Percentiles rank a stretch among this genome's conserved stretches.
Conservation (phyloP, 2,888 invertebrate species). For the Drosophila suboccidentalis region DNA sequence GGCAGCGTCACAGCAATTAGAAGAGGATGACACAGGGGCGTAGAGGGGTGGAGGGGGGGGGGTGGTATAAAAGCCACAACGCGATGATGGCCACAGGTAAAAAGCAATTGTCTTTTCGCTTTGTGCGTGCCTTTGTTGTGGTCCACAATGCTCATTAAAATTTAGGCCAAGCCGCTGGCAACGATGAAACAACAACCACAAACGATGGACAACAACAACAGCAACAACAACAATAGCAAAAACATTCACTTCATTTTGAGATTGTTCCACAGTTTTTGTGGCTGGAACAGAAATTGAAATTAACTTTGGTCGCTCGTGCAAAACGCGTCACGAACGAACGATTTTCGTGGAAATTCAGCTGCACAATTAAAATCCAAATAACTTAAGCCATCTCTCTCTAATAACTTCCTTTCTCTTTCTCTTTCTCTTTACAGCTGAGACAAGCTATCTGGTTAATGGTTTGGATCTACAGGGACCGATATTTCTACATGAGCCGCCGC, state of each 20-base stretch:
- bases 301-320: slow-evolving; percentile 67
- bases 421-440: slow-evolving; percentile 59
- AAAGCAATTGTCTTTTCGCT: slow-evolving; percentile 76
- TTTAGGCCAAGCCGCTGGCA: slow-evolving; percentile 72
- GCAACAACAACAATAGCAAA: slow-evolving; percentile 27
- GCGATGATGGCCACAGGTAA: slow-evolving; percentile 72
- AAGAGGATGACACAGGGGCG: background rate
- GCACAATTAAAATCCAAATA: slow-evolving; percentile 75
- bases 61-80: slow-evolving; percentile 41
- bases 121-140: slow-evolving; percentile 75
- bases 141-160: slow-evolving; percentile 79
- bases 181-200: background rate
- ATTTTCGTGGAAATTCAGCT: slow-evolving; percentile 21
- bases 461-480: slow-evolving; percentile 90
- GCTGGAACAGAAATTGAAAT: slow-evolving; percentile 75
- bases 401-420: slow-evolving; percentile 2
- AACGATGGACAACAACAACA: background rate
- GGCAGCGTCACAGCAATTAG: slow-evolving; percentile 57
- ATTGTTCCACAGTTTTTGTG: slow-evolving; percentile 26
- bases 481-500: slow-evolving; percentile 90
- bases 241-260: slow-evolving; percentile 62
- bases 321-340: slow-evolving; percentile 29
- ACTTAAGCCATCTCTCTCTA: slow-evolving; percentile 12
- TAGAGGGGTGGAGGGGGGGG: background rate
- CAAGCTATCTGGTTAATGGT: slow-evolving; percentile 80